These are phyloP conservation scores for Steinernema carpocapsae DNA, from an alignment of 2,888 invertebrate species.

Conservation along the genomic window DNA sequence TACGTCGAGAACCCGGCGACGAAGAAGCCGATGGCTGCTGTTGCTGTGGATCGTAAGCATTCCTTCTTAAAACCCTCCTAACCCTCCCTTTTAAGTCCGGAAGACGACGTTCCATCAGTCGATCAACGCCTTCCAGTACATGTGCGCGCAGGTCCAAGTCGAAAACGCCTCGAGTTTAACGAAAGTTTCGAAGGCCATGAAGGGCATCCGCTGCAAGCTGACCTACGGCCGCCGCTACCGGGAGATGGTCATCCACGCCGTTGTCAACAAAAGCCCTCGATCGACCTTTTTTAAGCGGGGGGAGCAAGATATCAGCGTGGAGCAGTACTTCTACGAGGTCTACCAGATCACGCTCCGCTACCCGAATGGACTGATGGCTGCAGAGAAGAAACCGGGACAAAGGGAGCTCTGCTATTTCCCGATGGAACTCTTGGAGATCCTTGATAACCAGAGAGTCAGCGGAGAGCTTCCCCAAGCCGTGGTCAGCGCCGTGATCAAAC, in stretches of 20 bases:
- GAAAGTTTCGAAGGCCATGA: not conserved
- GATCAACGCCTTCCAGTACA: slow-evolving; percentile 12
- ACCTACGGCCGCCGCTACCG: not conserved
- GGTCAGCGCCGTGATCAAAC: not conserved
- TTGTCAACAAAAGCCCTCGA: not conserved
- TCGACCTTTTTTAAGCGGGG: too few species aligned
- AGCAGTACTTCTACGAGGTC: slow-evolving; percentile 14
- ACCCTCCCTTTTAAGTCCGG: not conserved
- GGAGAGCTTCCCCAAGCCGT: slow-evolving; percentile 12
- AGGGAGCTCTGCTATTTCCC: slow-evolving; percentile 26
- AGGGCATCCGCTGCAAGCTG: slow-evolving; percentile 1
- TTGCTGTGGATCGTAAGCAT: slow-evolving; percentile 16
- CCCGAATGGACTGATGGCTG: not conserved
- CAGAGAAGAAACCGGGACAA: slow-evolving; percentile 7
- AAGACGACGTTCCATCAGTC: slow-evolving; percentile 19
- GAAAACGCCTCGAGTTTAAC: not conserved
- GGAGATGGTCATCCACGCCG: slow-evolving; percentile 20
- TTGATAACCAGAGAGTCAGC: slow-evolving; percentile 27
- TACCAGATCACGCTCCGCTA: slow-evolving; percentile 7
- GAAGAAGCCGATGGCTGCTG: not conserved
- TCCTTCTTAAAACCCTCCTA: not conserved
- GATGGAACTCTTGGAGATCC: slow-evolving; percentile 3
- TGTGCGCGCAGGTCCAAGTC: not conserved
- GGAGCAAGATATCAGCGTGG: too few species aligned
- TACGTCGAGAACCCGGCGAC: not conserved